phyloP scores from a whole-genome alignment of 2,113 vertebrate species.

The Pitta sordida region DNA sequence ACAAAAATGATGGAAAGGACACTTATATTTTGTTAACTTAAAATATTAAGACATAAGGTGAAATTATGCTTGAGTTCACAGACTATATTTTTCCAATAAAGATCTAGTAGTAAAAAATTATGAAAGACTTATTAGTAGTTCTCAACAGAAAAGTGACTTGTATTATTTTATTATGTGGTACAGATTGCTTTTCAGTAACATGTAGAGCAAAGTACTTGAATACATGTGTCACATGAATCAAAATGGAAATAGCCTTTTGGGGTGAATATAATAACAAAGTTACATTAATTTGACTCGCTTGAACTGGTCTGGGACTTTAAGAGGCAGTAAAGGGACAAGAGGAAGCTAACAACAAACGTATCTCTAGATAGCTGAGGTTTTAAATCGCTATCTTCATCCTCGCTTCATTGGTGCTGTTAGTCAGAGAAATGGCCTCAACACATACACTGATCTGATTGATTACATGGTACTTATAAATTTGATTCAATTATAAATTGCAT shows the following conservation, averaged over 20 bases:
- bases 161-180: constrained; percentile 8
- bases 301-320: background rate
- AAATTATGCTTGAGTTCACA: constrained; percentile 14
- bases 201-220: constrained; percentile 13
- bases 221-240: background rate
- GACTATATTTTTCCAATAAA: constrained; percentile 46
- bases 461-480: background rate
- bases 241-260: background rate
- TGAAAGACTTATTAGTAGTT: constrained; percentile 44
- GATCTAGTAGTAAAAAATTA: constrained; percentile 34
- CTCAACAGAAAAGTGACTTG: constrained; percentile 32
- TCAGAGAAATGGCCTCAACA: background rate
- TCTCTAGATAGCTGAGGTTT: background rate
- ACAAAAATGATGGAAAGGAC: constrained; percentile 22
- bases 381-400: background rate
- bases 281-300: background rate
- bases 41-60: constrained; percentile 30
- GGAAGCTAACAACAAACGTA: background rate
- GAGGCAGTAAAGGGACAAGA: background rate
- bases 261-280: background rate
- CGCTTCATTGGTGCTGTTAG: background rate
- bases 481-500: background rate
- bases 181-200: background rate
- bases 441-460: background rate
- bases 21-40: constrained; percentile 44